Evolutionary conservation across 1,140 invertebrate genomes (phyloP).

Genomic region (Nasonia giraulti): DNA sequence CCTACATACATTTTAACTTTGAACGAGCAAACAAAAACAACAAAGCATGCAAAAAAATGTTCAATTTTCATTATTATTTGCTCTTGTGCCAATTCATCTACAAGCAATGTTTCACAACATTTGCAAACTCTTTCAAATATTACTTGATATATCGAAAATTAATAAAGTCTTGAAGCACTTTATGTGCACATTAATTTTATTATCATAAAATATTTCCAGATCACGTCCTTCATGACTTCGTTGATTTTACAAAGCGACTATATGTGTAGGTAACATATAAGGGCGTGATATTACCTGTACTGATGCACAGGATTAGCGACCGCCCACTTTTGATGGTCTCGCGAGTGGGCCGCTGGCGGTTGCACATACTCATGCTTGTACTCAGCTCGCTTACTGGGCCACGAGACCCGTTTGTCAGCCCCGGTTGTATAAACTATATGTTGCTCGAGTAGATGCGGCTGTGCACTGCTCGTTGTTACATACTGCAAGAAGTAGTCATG

Average conservation of each 20-base stretch:
- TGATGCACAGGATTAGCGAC: conserved; percentile 77
- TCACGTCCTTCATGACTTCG: background rate
- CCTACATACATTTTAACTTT: no score
- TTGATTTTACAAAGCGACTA: background rate
- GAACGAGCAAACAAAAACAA: no score
- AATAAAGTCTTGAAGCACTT: background rate
- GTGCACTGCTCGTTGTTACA: conserved; percentile 72
- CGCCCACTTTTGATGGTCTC: conserved; percentile 75
- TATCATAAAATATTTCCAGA: background rate
- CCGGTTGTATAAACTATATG: conserved; percentile 76
- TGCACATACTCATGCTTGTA: conserved; percentile 78
- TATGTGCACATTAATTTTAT: background rate
- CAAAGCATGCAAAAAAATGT: no score
- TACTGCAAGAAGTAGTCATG: conserved; percentile 76
- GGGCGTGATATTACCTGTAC: conserved; percentile 72
- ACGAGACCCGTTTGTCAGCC: conserved; percentile 78
- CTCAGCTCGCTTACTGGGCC: conserved; percentile 75
- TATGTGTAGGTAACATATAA: background rate
- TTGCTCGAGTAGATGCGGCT: conserved; percentile 75
- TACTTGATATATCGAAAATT: conserved; percentile 40
- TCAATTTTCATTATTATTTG: no score
- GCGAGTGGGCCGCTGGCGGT: conserved; percentile 79
- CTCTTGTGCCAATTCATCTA: no score
- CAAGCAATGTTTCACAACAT: no score
- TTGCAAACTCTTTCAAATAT: conserved; percentile 38